Conservation (phyloP, 2,888 invertebrate species). For the Pyrgus malvae region DNA sequence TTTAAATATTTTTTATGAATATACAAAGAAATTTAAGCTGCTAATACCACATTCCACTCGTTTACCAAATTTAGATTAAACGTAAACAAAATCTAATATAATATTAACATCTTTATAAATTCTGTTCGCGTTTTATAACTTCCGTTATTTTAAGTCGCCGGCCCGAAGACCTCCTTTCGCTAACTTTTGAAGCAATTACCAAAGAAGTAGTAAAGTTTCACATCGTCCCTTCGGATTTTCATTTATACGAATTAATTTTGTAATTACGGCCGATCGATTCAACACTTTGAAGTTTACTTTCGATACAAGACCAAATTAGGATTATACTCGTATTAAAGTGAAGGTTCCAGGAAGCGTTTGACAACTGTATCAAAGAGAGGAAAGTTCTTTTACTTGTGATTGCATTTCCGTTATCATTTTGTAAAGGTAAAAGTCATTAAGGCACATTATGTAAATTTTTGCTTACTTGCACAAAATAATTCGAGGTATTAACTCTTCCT, state of each 20-base stretch:
- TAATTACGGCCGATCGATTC: constrained; percentile 55
- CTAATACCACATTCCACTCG: not conserved
- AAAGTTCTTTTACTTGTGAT: not conserved
- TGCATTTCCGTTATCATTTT: too few relatives aligned
- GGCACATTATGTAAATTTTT: too few relatives aligned
- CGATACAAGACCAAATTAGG: constrained; percentile 5
- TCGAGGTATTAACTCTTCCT: too few relatives aligned
- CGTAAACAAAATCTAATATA: constrained; percentile 5
- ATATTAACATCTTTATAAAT: constrained; percentile 13
- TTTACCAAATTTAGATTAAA: not conserved
- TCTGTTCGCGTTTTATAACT: constrained; percentile 26
- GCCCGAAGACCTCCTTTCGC: constrained; percentile 54
- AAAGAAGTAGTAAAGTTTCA: constrained; percentile 69
- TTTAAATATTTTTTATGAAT: too few relatives aligned
- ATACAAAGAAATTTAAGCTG: too few relatives aligned
- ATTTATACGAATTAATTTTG: constrained; percentile 57
- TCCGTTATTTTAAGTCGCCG: constrained; percentile 51
- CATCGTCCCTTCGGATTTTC: constrained; percentile 58
- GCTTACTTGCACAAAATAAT: too few relatives aligned
- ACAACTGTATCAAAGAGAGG: not conserved
- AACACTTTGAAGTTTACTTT: constrained; percentile 18
- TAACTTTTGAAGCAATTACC: constrained; percentile 70
- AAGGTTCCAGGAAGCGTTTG: not conserved
- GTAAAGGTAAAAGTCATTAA: too few relatives aligned
- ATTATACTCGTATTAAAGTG: not conserved